phyloP scores from a whole-genome alignment of 2,113 vertebrate genomes.

The Muntiacus muntjak region DNA sequence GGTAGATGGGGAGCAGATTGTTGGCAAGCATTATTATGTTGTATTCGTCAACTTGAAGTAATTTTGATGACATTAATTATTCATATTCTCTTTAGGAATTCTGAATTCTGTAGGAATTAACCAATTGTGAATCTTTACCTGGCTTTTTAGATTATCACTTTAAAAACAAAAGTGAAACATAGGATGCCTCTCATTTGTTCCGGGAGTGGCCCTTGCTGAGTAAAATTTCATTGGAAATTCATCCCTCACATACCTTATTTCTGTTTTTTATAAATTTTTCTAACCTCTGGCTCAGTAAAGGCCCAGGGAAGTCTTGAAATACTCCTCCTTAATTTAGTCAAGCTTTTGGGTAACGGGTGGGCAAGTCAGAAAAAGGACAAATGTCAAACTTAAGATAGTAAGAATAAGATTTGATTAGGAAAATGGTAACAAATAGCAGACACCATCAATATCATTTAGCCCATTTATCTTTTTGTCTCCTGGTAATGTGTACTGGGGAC shows the following conservation, averaged over 20 bases:
- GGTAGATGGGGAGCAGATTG: not conserved
- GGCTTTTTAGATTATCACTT: not conserved
- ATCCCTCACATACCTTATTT: not conserved
- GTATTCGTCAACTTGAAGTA: not conserved
- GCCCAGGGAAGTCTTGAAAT: not conserved
- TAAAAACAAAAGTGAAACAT: not conserved
- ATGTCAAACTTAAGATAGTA: not conserved
- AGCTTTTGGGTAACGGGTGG: not conserved
- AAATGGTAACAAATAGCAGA: not conserved
- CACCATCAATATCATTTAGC: not conserved
- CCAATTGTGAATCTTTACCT: not conserved
- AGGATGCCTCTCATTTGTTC: not conserved
- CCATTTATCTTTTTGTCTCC: not conserved
- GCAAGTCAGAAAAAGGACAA: not conserved
- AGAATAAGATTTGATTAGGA: not conserved
- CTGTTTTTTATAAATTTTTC: not conserved
- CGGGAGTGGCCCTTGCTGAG: not conserved
- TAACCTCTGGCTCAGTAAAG: not conserved
- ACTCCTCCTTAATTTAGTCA: not conserved
- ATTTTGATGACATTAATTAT: not conserved
- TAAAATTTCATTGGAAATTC: not conserved
- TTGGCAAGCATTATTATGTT: not conserved
- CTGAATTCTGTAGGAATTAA: not conserved
- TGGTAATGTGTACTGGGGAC: not conserved
- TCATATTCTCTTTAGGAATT: not conserved